Evolutionary conservation across 2,113 vertebrate genomes (phyloP).

Genomic region (Probosciger aterrimus): DNA sequence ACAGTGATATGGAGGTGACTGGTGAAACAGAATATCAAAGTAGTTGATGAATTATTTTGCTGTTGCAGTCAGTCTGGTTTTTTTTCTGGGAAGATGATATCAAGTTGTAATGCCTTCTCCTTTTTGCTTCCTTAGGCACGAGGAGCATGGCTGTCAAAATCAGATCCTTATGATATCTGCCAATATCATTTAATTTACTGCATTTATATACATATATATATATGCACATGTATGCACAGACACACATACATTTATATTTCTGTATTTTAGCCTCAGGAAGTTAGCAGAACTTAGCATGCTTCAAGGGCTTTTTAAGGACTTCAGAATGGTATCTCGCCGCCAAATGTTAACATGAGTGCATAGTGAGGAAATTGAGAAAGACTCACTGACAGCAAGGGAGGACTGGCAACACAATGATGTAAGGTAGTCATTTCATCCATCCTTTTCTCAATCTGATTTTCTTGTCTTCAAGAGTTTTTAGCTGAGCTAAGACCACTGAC

Average conservation of each 20-base stretch:
- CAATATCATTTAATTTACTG: not conserved
- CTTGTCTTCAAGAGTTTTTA: not conserved
- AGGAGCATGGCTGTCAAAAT: not conserved
- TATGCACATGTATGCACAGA: not conserved
- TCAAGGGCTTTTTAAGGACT: not conserved
- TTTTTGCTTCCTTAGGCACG: not conserved
- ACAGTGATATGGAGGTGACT: not conserved
- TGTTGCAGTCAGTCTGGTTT: not conserved
- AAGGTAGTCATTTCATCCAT: not conserved
- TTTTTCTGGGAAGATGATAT: not conserved
- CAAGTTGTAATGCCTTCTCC: not conserved
- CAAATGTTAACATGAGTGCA: not conserved
- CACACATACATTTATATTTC: not conserved
- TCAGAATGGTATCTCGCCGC: accelerated
- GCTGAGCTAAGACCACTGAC: not conserved
- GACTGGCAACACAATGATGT: not conserved
- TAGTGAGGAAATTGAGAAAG: not conserved
- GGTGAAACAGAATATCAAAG: not conserved
- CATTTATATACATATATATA: not conserved
- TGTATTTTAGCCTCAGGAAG: not conserved
- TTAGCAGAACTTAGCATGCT: not conserved
- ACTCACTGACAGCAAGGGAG: not conserved
- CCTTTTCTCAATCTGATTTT: not conserved
- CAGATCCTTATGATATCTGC: not conserved
- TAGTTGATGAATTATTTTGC: not conserved